Evolutionary conservation across 2,113 vertebrate species (phyloP).

Genomic region (Boulengeromyrus knoepffleri): DNA sequence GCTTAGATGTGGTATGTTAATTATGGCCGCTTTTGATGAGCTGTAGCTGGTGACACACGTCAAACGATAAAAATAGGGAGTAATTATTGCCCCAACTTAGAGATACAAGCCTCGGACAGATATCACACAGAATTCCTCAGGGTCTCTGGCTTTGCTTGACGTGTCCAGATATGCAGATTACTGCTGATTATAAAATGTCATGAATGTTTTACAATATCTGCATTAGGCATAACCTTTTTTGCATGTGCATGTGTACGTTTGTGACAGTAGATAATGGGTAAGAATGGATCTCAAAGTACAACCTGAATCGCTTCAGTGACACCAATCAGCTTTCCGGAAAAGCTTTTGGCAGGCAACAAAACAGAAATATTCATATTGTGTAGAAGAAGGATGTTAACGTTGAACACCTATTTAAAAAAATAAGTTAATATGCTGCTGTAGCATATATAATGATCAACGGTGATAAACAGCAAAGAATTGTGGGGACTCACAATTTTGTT

Average conservation of each 20-base stretch:
- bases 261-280: neutral
- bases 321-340: neutral
- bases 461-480: neutral
- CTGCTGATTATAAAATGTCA: neutral
- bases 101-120: constrained; percentile 23
- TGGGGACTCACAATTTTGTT: neutral
- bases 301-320: neutral
- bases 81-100: constrained; percentile 30
- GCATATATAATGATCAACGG: neutral
- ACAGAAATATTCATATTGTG: neutral
- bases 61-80: constrained; percentile 19
- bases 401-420: neutral
- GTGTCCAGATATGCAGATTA: constrained; percentile 6
- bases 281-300: neutral
- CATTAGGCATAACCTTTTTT: neutral
- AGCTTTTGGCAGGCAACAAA: neutral
- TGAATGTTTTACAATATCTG: neutral
- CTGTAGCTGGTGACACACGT: constrained; percentile 24
- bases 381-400: neutral
- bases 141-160: constrained; percentile 12
- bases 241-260: neutral
- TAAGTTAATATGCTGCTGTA: neutral
- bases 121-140: constrained; percentile 18
- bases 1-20: constrained; percentile 19
- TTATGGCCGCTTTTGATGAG: constrained; percentile 25